These are phyloP conservation scores for Nixonia krombeini DNA, from an alignment of 1,140 invertebrate species.

Conservation along the genomic window DNA sequence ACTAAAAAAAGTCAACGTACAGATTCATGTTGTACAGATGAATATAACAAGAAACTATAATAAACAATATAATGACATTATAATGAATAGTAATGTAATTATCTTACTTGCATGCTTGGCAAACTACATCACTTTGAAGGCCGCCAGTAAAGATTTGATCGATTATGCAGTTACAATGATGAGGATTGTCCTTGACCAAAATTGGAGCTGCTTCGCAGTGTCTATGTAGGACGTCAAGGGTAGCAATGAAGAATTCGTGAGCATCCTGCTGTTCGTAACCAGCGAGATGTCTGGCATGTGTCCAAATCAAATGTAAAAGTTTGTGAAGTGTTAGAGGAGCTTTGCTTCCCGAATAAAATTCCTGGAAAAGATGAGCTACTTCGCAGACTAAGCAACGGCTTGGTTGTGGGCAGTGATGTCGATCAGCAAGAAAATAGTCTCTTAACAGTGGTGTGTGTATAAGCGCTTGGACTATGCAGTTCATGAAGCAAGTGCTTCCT, in stretches of 20 bases:
- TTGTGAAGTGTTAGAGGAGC: constrained; percentile 90
- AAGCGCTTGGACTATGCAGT: constrained; percentile 95
- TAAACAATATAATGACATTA: too few relatives aligned
- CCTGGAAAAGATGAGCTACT: constrained; percentile 87
- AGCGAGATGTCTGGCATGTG: constrained; percentile 93
- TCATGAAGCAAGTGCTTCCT: constrained; percentile 99
- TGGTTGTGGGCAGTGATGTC: constrained; percentile 85
- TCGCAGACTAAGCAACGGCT: constrained; percentile 93
- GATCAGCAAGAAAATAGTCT: constrained; percentile 96
- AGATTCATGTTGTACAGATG: too few relatives aligned
- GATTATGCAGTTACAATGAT: constrained; percentile 95
- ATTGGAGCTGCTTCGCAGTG: constrained; percentile 76
- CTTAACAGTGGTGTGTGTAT: constrained; percentile 94
- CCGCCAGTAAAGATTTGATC: constrained; percentile 98
- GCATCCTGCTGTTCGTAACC: constrained; percentile 99
- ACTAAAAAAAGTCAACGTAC: constrained; percentile 69
- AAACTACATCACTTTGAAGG: constrained; percentile 96
- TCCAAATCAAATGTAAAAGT: constrained; percentile 95
- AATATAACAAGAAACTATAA: too few relatives aligned
- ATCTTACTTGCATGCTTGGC: constrained; percentile 93
- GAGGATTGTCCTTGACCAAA: constrained; percentile 73
- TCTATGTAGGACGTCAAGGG: constrained; percentile 91
- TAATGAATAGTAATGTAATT: too few relatives aligned
- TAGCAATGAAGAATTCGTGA: constrained; percentile 98
- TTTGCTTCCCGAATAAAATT: constrained; percentile 94